Conservation (phyloP, 2,113 vertebrate species). For the Sitta europaea region DNA sequence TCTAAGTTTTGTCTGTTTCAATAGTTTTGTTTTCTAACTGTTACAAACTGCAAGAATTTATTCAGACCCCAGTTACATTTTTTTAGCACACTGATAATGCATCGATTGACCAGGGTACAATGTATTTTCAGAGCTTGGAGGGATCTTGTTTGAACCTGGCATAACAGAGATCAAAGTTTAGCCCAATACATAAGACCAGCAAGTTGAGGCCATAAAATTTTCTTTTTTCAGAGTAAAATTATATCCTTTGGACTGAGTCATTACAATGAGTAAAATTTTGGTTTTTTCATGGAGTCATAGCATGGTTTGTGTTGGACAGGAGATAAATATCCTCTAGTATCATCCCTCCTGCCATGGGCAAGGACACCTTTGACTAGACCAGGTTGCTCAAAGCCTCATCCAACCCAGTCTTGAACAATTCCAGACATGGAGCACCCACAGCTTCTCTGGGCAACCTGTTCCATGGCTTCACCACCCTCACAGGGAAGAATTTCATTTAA, state of each 20-base stretch:
- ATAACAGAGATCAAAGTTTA: not conserved
- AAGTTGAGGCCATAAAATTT: not conserved
- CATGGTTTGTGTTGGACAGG: not conserved
- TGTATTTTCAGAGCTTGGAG: not conserved
- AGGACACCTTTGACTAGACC: not conserved
- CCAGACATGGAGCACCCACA: not conserved
- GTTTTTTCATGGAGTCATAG: not conserved
- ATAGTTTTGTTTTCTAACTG: not conserved
- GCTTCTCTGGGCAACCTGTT: not conserved
- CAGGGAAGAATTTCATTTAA: not conserved
- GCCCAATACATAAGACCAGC: not conserved
- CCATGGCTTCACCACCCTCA: not conserved
- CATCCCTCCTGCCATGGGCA: not conserved
- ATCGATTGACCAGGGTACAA: rapidly evolving
- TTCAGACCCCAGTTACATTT: not conserved
- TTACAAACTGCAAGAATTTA: not conserved
- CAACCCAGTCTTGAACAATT: not conserved
- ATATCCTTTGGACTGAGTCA: not conserved
- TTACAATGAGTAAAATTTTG: not conserved
- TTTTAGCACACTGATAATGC: not conserved
- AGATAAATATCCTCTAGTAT: not conserved
- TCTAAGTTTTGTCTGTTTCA: not conserved
- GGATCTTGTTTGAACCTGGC: rapidly evolving
- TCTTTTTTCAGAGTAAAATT: not conserved
- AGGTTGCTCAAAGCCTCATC: not conserved